Conservation (phyloP, 1,140 invertebrate genomes). For the Atta colombica region DNA sequence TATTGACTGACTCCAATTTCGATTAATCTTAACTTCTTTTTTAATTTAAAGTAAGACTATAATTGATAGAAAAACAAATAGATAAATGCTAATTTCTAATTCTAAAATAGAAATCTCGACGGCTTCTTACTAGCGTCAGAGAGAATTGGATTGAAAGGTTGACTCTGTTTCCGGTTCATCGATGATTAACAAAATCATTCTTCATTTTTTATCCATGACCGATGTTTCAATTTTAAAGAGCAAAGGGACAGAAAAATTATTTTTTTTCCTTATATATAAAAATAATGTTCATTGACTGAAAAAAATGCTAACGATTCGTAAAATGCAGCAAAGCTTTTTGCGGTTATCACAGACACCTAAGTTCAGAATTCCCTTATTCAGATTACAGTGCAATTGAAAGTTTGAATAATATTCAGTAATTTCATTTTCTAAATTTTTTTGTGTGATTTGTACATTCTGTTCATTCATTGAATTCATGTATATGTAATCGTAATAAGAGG, state of each 20-base stretch:
- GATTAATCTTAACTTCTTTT: not conserved
- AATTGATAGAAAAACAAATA: not conserved
- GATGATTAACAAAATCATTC: not conserved
- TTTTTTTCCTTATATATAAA: not conserved
- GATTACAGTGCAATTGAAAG: constrained; percentile 28
- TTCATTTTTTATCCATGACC: not conserved
- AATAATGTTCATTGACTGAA: constrained; percentile 22
- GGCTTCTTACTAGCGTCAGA: not conserved
- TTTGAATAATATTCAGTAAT: constrained; percentile 17
- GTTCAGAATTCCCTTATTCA: not conserved
- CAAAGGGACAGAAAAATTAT: not conserved
- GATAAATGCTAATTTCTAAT: not conserved
- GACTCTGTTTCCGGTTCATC: not conserved
- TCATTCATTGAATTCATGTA: not conserved
- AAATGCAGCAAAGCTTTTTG: not conserved
- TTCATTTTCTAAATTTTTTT: constrained; percentile 1
- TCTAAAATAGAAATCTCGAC: not conserved
- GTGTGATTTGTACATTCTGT: not conserved
- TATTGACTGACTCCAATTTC: not conserved
- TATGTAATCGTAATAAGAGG: not conserved
- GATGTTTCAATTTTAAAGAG: not conserved
- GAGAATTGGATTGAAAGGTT: not conserved
- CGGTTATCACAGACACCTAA: not conserved
- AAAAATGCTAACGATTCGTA: constrained; percentile 6
- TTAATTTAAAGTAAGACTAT: not conserved